Percentiles rank a stretch among this genome's conserved stretches.
Conservation (phyloP, 2,797 vertebrate species). For the Ptychobarbus kaznakovi region DNA sequence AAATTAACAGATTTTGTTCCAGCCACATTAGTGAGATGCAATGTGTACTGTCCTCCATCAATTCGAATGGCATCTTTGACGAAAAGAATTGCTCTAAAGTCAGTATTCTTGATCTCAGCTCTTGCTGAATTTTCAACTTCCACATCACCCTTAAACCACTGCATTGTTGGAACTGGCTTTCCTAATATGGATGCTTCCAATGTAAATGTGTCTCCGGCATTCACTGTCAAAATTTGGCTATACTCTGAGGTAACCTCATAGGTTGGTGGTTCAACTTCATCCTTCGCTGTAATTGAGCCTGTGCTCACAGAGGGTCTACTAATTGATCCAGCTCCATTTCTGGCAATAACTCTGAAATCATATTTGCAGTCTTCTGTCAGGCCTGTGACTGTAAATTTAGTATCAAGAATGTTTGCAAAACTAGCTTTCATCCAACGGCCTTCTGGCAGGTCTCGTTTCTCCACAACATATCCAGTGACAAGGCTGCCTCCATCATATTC, state of each 20-base stretch:
- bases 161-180: slow-evolving; percentile 92
- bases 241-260: slow-evolving; percentile 94
- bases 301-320: slow-evolving; percentile 96
- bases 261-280: slow-evolving; percentile 94
- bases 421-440: slow-evolving; percentile 99
- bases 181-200: slow-evolving; percentile 92
- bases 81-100: slow-evolving; percentile 91
- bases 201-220: slow-evolving; percentile 93
- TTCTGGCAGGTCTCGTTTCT: slow-evolving; percentile 96
- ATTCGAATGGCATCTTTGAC: slow-evolving; percentile 96
- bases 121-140: slow-evolving; percentile 94
- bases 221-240: slow-evolving; percentile 91
- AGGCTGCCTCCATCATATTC: slow-evolving; percentile 93
- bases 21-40: slow-evolving; percentile 94
- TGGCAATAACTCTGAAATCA: slow-evolving; percentile 97
- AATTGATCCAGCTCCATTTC: slow-evolving; percentile 91
- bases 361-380: slow-evolving; percentile 93
- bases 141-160: slow-evolving; percentile 94
- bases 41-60: slow-evolving; percentile 94
- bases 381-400: slow-evolving; percentile 91
- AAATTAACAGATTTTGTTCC: slow-evolving; percentile 91
- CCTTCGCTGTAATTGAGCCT: slow-evolving; percentile 93
- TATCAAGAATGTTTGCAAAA: slow-evolving; percentile 92
- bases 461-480: slow-evolving; percentile 94
- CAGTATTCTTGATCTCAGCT: slow-evolving; percentile 92